phyloP scores from a whole-genome alignment of 2,888 invertebrate species.

The Liposcelis brunnea region DNA sequence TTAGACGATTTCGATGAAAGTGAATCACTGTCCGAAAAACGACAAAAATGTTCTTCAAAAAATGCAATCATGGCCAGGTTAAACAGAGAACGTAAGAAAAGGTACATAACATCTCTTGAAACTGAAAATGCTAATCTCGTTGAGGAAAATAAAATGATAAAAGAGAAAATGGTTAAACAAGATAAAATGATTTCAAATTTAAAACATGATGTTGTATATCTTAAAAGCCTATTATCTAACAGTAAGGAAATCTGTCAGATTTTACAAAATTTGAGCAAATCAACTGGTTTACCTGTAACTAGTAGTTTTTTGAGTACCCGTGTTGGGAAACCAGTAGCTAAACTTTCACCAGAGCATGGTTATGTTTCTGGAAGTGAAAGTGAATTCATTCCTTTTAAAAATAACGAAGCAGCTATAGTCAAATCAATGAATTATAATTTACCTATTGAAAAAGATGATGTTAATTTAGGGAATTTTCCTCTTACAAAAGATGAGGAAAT shows the following conservation, averaged over 20 bases:
- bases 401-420: no score
- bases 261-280: neutral
- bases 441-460: no score
- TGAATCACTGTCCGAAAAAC: no score
- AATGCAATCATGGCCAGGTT: constrained; percentile 2
- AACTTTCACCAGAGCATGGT: neutral
- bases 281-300: constrained; percentile 1
- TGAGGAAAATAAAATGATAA: neutral
- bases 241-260: neutral
- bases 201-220: neutral
- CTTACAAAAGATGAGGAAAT: no score
- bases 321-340: neutral
- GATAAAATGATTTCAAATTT: neutral
- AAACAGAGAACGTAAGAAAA: constrained; percentile 3
- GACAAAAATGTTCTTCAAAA: neutral
- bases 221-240: constrained; percentile 1
- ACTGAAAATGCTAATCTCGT: neutral
- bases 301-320: neutral
- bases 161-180: neutral
- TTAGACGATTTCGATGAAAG: no score
- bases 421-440: no score
- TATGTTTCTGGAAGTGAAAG: no score
- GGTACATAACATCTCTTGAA: neutral
- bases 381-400: no score
- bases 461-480: no score